Percentiles rank a stretch among this genome's conserved stretches.
Evolutionary conservation across 2,888 invertebrate species (phyloP).

Genomic region (Sipha maydis): DNA sequence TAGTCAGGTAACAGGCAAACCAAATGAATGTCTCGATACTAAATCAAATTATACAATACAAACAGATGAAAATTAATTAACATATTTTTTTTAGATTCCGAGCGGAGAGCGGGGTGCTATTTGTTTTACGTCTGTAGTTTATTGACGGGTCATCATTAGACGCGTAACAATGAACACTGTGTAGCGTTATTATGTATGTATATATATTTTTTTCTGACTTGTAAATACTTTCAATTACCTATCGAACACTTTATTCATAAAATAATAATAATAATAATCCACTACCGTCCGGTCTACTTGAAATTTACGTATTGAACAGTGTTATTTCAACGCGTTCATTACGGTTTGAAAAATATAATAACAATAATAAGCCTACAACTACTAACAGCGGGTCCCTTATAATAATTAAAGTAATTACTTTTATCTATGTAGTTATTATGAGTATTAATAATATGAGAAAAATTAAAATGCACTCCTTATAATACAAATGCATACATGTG

Average conservation of each 20-base stretch:
- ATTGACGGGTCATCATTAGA: background rate
- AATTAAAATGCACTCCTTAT: background rate
- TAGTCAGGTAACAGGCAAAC: too few relatives aligned
- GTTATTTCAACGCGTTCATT: background rate
- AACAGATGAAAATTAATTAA: too few relatives aligned
- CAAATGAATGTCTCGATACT: too few relatives aligned
- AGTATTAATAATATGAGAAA: background rate
- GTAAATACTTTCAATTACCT: background rate
- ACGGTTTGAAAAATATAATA: constrained; percentile 1
- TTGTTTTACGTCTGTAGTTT: background rate
- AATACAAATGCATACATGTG: background rate
- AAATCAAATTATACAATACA: too few relatives aligned
- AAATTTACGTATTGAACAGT: too few relatives aligned
- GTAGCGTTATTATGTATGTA: background rate
- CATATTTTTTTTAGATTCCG: background rate
- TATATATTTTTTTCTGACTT: background rate
- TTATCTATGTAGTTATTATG: constrained; percentile 1
- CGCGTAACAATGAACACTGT: background rate
- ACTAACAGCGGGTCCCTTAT: background rate
- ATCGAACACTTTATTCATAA: background rate
- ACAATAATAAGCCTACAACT: constrained; percentile 7
- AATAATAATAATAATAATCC: too few relatives aligned
- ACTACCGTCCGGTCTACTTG: too few relatives aligned
- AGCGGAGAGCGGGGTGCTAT: background rate
- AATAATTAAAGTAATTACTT: constrained; percentile 22